These are phyloP conservation scores for Empis stercorea DNA, from an alignment of 2,888 invertebrate species.

Conservation along the genomic window DNA sequence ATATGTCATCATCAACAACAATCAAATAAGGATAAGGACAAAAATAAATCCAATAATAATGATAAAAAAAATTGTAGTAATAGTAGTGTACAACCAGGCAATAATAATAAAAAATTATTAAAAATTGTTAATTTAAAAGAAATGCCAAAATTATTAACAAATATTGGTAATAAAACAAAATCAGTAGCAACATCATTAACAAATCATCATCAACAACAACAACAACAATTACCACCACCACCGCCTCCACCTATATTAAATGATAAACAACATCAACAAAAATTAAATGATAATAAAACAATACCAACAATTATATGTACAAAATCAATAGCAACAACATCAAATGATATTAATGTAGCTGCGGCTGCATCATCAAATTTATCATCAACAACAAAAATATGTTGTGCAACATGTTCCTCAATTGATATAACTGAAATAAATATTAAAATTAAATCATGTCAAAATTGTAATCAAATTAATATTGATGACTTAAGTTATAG, in stretches of 20 bases:
- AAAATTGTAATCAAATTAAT: slow-evolving; percentile 12
- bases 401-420: slow-evolving; percentile 13
- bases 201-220: neutral
- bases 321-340: neutral
- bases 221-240: neutral
- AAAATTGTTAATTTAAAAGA: neutral
- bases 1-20: neutral
- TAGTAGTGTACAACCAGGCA: slow-evolving; percentile 10
- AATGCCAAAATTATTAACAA: no score
- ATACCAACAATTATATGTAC: no score
- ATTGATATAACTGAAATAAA: slow-evolving; percentile 13
- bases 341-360: neutral
- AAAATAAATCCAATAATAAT: neutral
- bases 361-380: neutral
- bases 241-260: neutral
- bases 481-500: slow-evolving; percentile 10
- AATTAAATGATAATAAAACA: no score
- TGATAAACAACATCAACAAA: neutral
- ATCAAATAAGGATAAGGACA: no score
- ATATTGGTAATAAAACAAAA: no score
- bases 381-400: neutral
- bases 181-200: neutral
- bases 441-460: slow-evolving; percentile 13
- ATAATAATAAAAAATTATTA: neutral
- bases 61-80: neutral